Percentiles rank a stretch among this genome's conserved stretches.
Evolutionary conservation across 2,888 invertebrate species (phyloP).

Genomic region (Callimorpha dominula): DNA sequence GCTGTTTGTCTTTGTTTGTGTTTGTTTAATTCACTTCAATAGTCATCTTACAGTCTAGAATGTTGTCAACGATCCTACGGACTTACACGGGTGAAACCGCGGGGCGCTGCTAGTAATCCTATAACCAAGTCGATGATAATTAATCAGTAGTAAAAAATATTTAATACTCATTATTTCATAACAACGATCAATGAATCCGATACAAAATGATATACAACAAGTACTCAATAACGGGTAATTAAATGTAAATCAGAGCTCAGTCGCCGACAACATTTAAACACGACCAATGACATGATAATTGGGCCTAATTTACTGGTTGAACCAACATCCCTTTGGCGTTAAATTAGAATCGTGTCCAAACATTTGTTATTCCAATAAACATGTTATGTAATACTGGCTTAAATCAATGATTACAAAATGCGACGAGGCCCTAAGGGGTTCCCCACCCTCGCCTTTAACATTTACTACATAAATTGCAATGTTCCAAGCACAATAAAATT

Average conservation of each 20-base stretch:
- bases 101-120: no score
- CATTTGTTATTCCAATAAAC: conserved; percentile 32
- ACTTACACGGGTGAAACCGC: no score
- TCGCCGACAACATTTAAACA: conserved; percentile 10
- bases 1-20: no score
- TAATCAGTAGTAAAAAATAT: no score
- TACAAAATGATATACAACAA: background rate
- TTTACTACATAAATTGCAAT: conserved; percentile 38
- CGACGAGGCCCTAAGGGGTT: conserved; percentile 15
- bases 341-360: conserved; percentile 35
- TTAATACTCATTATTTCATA: background rate
- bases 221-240: background rate
- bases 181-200: background rate
- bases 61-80: no score
- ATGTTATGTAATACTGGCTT: conserved; percentile 26
- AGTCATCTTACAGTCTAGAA: no score
- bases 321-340: conserved; percentile 21
- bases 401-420: conserved; percentile 45
- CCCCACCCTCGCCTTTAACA: conserved; percentile 24
- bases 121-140: no score
- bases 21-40: no score
- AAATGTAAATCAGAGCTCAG: conserved; percentile 14
- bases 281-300: conserved; percentile 10
- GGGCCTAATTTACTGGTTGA: conserved; percentile 29
- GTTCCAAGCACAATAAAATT: conserved; percentile 27